Evolutionary conservation across 2,888 invertebrate genomes (phyloP).

Genomic region (Pammene fasciana): DNA sequence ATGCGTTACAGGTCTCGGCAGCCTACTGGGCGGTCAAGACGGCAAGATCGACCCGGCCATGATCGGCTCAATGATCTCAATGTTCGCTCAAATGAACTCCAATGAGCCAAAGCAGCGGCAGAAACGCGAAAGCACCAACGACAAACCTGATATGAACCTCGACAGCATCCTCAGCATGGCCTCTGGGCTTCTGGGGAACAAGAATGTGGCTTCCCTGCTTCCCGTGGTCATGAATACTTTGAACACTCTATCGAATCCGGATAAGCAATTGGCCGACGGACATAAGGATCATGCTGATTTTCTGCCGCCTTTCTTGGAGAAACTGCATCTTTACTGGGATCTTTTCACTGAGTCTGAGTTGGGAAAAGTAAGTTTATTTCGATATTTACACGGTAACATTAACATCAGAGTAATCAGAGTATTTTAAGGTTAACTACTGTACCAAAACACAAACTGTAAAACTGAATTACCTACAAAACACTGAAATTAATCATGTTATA

Average conservation of each 20-base stretch:
- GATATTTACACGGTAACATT: background rate
- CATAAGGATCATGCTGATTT: slow-evolving; percentile 89
- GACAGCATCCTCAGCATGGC: slow-evolving; percentile 82
- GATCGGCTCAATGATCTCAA: slow-evolving; percentile 75
- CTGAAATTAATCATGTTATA: no score
- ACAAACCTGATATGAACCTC: slow-evolving; percentile 73
- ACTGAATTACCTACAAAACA: no score
- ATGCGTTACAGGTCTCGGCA: slow-evolving; percentile 70
- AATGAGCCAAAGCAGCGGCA: slow-evolving; percentile 56
- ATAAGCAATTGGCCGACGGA: slow-evolving; percentile 83
- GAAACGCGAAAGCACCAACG: slow-evolving; percentile 61
- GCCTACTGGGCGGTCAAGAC: slow-evolving; percentile 83
- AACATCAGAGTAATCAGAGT: no score
- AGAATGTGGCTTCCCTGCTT: slow-evolving; percentile 77
- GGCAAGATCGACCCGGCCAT: slow-evolving; percentile 83
- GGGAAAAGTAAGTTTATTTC: slow-evolving; percentile 74
- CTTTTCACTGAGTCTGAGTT: slow-evolving; percentile 90
- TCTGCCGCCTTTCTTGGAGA: slow-evolving; percentile 85
- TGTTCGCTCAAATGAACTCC: slow-evolving; percentile 70
- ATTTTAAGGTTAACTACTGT: no score
- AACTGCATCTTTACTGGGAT: slow-evolving; percentile 89
- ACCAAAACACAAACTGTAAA: no score
- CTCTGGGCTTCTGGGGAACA: slow-evolving; percentile 79
- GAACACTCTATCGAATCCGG: slow-evolving; percentile 84
- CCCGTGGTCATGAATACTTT: slow-evolving; percentile 87